Evolutionary conservation across 92 coral and sea anemone genomes (phyloP), one percentile per base, ranked within the genome.

Genomic region (Phymanthus crucifer): DNA sequence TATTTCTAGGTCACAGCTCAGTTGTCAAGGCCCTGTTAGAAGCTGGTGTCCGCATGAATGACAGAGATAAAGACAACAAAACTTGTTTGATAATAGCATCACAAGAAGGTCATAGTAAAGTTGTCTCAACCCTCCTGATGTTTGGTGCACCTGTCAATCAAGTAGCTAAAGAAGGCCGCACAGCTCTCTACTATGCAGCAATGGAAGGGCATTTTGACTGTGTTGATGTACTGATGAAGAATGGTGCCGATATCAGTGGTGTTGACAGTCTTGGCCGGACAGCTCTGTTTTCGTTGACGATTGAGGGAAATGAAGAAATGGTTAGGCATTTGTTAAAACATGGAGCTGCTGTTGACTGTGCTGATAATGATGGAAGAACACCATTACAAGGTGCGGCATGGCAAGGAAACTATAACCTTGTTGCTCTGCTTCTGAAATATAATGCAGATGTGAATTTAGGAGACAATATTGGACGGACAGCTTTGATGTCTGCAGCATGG

Each of bases 401-500:
- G 99, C 91, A 89, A 74, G 99, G 99, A 2, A 66, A 84, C 33
- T 93, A 95, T 71, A 90, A 90, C 56, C 87, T 95, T 54, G 91
- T 88, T 43, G 94, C 93, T 52, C 83, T 87, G 36, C 91, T 95
- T 24, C 86, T 91, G 4, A 91, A 95, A 70, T 87, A 85, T 74
- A 92, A 94, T 69, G 99, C 98, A 57, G 89, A 76, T 75, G 91
- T 95, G 0, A 91, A 95, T 86, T 91, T 88, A 24, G 77, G 83
- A 8, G 98, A 93, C 67, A 74, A 73, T 9, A 87, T 86, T 80
- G 96, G 96, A 12, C 97, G 97, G 40, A 93, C 99, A 70, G 96
- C 98, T 37, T 81, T 95, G 23, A 95, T 95, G 99, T 93, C 99
- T 24, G 99, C 98, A n/a, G 95, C 99, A 32, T 95, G 99, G 99